Evolutionary conservation across 2,888 invertebrate genomes (phyloP), one percentile per base, ranked within the genome.

Genomic region (Petrolisthes cinctipes): DNA sequence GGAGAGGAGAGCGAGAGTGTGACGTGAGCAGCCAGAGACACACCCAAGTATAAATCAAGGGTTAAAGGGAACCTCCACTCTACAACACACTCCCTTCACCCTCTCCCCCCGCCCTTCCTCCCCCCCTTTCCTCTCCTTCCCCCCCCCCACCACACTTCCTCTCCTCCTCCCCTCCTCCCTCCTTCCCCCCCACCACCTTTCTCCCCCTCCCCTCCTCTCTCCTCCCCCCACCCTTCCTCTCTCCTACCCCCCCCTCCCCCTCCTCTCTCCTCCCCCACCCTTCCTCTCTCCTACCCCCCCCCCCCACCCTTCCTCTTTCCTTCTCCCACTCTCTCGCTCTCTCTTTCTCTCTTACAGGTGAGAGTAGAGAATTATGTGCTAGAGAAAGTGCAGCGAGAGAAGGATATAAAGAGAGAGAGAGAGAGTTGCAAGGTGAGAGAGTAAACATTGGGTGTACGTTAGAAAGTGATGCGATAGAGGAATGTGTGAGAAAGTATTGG

Each of bases 41-140:
- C 9, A 37, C 51, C 9, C 51, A 51, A 53, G 54, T 54, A 51
- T 78, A 78, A 51, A 20, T 54, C 51, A 78, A 1, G 37, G 37
- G 37, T 37, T 37, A 37, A 37, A 37, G 20, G 75, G 75, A 9
- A 75, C 75, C 75, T 2, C 11, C 37, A 37, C 75, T 17, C 75
- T n/a, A 75, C 23, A 23, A 75, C 37, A 75, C 37, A 2, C 20
- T 37, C 75, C 71, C 71, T n/a, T 20, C 71, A 11, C 71, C 71
- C 37, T 51, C 51, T 9, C 76, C 81, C n/a, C 66, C 81, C 66
- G 23, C 66, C 17, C 57, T n/a, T 66, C 71, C 71, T n/a, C 71
- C 71, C 71, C 71, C 71, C n/a, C 66, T 37, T 66, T 54, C 53
- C 11, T 20, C 51, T 79, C 53, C 23, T n/a, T 17, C 71, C 20